Conservation (phyloP, 2,888 invertebrate species). For the Caradrina kadenii region DNA sequence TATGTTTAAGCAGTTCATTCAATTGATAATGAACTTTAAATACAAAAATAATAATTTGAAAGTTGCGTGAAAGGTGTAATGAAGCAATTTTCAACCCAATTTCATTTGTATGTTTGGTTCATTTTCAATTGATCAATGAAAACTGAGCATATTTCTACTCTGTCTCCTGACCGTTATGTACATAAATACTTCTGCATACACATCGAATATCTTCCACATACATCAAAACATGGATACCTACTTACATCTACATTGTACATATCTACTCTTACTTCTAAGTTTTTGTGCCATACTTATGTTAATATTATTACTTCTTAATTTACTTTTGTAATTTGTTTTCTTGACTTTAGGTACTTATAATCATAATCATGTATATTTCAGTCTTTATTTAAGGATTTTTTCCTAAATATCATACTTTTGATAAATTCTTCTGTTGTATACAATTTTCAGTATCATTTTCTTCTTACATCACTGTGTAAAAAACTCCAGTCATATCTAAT, state of each 20-base stretch:
- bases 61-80: background rate
- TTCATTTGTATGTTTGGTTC: background rate
- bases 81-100: background rate
- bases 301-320: conserved; percentile 28
- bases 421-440: conserved; percentile 20
- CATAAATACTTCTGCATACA: conserved; percentile 54
- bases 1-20: no score
- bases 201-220: conserved; percentile 53
- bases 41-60: background rate
- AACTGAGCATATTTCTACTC: background rate
- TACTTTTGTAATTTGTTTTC: conserved; percentile 26
- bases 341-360: conserved; percentile 30
- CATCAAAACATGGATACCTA: conserved; percentile 50
- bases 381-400: conserved; percentile 13
- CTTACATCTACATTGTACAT: conserved; percentile 59
- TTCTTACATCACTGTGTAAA: conserved; percentile 13
- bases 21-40: background rate
- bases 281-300: conserved; percentile 55
- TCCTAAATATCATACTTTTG: conserved; percentile 23
- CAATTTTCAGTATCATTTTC: conserved; percentile 44
- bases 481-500: conserved; percentile 14
- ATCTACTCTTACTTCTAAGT: conserved; percentile 44
- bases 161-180: conserved; percentile 19
- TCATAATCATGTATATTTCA: conserved; percentile 52
- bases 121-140: background rate